Evolutionary conservation across 2,888 invertebrate genomes (phyloP).

Genomic region (Alsophila aescularia): DNA sequence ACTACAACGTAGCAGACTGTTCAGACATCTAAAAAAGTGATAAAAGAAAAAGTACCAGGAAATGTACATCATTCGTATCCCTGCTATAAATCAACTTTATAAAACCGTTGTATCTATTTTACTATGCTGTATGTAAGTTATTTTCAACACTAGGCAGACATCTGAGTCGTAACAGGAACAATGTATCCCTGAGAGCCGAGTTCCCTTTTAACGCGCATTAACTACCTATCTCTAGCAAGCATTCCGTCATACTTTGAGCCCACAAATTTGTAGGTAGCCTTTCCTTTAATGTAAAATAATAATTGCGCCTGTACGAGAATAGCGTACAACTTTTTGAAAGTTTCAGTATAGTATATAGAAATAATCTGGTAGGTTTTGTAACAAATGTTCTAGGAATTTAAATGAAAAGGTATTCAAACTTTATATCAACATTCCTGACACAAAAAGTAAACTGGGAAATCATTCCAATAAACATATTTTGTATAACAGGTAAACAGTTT

Average conservation of each 20-base stretch:
- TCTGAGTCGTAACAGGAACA: background rate
- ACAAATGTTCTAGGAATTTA: too few species aligned
- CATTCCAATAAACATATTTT: background rate
- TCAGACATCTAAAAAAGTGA: too few species aligned
- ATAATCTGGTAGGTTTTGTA: too few species aligned
- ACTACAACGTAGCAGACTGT: too few species aligned
- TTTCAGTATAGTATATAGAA: background rate
- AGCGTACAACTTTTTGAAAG: background rate
- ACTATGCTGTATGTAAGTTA: background rate
- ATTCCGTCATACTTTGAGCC: slow-evolving; percentile 17
- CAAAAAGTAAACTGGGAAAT: too few species aligned
- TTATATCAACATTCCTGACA: too few species aligned
- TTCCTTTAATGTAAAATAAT: background rate
- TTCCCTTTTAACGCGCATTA: slow-evolving; percentile 23
- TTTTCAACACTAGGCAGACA: background rate
- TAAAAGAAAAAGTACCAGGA: too few species aligned
- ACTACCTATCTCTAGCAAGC: slow-evolving; percentile 18
- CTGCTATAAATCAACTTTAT: too few species aligned
- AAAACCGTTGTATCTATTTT: background rate
- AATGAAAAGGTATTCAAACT: background rate
- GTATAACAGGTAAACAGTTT: slow-evolving; percentile 1
- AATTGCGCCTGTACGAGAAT: background rate
- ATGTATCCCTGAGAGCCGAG: background rate
- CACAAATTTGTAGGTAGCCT: background rate
- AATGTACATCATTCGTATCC: too few species aligned